Base-by-base conservation (phyloP, 2,113 vertebrate genomes). In the Paradoxurus hermaphroditus region DNA sequence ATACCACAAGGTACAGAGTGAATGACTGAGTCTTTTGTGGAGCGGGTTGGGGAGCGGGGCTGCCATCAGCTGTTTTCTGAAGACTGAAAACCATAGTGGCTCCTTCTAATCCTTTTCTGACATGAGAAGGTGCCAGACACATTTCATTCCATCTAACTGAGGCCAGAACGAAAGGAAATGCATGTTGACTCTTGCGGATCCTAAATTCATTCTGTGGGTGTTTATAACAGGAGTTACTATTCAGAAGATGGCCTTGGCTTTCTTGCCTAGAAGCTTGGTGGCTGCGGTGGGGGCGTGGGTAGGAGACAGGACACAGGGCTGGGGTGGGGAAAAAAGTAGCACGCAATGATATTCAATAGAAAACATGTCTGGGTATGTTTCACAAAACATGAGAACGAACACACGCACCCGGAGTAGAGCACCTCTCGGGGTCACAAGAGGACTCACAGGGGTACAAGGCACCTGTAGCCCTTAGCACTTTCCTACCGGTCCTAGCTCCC, bases 11-110 rank as follows among this genome's bases (percentile, higher is more conserved):
- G 16, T 19, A 25, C 19, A 9, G 39, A 21, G 34, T 27, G n/a
- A 19, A 27, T n/a, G 15, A 23, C 23, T 25, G 53, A 63, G 14
- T 27, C 86, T 23, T 29, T 51, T 16, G 51, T 14, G n/a, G 8
- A 59, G 34, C 13, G 2, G 2, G 29, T 4, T 9, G 4, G 31
- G 87, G 36, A 25, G 12, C 1, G 14, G 7, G 16, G 27, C 5
- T 23, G 25, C 5, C 12, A 18, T 23, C 31, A 23, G 10, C 41
- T 39, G 4, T 1, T 14, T 21, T 51, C 18, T 41, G 16, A 15
- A 46, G 11, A 46, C 11, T 36, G 39, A 23, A 34, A 34, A 6
- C 29, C 9, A 8, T 4, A 29, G 10, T 9, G 46, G 11, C 3
- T 65, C 5, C 5, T 39, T 85, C 63, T 15, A n/a, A 44, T 18